These are phyloP conservation scores for Brachyopa scutellaris DNA, from an alignment of 2,888 invertebrate genomes.

Conservation along the genomic window DNA sequence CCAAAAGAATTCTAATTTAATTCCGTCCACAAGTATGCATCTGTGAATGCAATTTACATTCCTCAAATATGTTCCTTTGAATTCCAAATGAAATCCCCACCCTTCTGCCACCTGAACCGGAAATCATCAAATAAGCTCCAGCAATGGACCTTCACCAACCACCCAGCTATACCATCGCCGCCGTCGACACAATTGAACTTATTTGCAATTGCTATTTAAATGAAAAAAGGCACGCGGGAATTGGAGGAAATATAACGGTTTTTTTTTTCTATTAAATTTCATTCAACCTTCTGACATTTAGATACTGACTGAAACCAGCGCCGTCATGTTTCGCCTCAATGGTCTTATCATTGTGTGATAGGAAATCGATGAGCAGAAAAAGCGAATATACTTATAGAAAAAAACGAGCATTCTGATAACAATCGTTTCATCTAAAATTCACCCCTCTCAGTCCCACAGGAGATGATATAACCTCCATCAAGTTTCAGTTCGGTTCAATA, in stretches of 20 bases:
- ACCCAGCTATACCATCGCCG: not conserved
- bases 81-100: slow-evolving; percentile 25
- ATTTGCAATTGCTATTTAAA: slow-evolving; percentile 58
- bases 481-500: slow-evolving; percentile 13
- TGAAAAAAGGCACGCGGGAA: slow-evolving; percentile 21
- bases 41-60: slow-evolving; percentile 43
- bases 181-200: slow-evolving; percentile 49
- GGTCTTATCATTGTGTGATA: slow-evolving; percentile 21
- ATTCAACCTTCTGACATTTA: not conserved
- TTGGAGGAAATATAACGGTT: not conserved
- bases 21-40: slow-evolving; percentile 21
- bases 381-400: slow-evolving; percentile 4
- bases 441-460: not conserved
- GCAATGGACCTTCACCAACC: slow-evolving; percentile 13
- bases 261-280: slow-evolving; percentile 17
- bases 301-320: not conserved
- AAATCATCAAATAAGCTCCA: slow-evolving; percentile 8
- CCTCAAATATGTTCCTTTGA: slow-evolving; percentile 19
- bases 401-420: slow-evolving; percentile 26
- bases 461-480: not conserved
- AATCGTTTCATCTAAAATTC: slow-evolving; percentile 37
- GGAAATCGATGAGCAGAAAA: slow-evolving; percentile 38
- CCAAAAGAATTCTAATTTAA: slow-evolving; percentile 7
- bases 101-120: not conserved
- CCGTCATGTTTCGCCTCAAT: slow-evolving; percentile 10